A percentile compares a stretch with the other conserved stretches of the same genome.
Conservation (phyloP, 1,140 invertebrate genomes). For the Leucophenga varia region DNA sequence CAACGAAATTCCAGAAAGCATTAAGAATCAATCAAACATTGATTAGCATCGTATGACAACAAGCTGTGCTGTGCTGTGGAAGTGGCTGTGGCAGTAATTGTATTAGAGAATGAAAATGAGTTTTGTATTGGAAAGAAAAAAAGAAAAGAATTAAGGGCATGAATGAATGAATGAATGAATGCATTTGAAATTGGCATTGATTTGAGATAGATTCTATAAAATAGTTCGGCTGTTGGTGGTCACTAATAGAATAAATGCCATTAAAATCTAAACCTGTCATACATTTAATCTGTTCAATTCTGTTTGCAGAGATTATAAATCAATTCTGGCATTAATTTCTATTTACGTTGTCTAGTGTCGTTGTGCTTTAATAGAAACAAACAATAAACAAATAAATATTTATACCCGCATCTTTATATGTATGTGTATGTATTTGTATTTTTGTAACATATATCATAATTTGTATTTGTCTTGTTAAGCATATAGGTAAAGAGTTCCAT, state of each 20-base stretch:
- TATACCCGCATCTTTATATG: constrained; percentile 1
- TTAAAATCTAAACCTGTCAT: no score
- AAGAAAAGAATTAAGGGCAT: constrained; percentile 6
- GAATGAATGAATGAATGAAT: constrained; percentile 14
- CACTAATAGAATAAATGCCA: constrained; percentile 43
- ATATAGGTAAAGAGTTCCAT: neutral
- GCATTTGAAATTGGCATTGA: constrained; percentile 1
- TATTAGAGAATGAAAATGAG: constrained; percentile 30
- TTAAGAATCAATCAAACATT: constrained; percentile 51
- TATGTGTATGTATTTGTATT: neutral
- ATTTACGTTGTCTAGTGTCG: neutral
- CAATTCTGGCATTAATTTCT: constrained; percentile 43
- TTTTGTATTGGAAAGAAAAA: constrained; percentile 22
- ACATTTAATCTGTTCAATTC: constrained; percentile 53
- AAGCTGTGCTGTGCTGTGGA: neutral
- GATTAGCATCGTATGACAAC: neutral
- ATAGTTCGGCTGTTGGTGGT: constrained; percentile 12
- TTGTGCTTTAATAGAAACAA: constrained; percentile 3
- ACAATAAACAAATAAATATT: constrained; percentile 18
- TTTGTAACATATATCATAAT: neutral
- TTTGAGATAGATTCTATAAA: constrained; percentile 6
- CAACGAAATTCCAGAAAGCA: constrained; percentile 47
- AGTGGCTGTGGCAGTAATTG: constrained; percentile 9
- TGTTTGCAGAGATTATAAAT: constrained; percentile 53
- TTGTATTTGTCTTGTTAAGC: constrained; percentile 7